Evolutionary conservation across 1,140 invertebrate genomes (phyloP).

Genomic region (Drosophila takahashii): DNA sequence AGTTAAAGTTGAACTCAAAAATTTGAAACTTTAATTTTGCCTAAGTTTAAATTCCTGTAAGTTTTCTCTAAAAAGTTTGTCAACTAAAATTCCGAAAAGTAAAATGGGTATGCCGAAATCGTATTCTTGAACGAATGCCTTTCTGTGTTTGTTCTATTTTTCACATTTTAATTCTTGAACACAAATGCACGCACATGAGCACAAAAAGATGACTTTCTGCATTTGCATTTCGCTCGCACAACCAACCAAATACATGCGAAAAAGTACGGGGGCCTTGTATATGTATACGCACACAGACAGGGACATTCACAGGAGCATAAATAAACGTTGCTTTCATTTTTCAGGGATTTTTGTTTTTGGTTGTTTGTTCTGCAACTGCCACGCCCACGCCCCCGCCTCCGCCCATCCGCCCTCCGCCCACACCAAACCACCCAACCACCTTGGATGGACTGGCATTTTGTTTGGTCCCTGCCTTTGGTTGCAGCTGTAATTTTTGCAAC

Average conservation of each 20-base stretch:
- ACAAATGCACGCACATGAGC: slow-evolving; percentile 67
- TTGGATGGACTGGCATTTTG: slow-evolving; percentile 58
- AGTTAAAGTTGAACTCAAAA: no score
- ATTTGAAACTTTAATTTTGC: not conserved
- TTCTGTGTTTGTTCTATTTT: slow-evolving; percentile 37
- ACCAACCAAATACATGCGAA: slow-evolving; percentile 4
- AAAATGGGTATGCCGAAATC: slow-evolving; percentile 10
- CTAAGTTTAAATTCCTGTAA: not conserved
- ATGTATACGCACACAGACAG: slow-evolving; percentile 5
- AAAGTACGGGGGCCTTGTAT: not conserved
- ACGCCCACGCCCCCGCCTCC: slow-evolving; percentile 16
- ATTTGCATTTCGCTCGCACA: slow-evolving; percentile 68
- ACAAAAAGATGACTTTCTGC: slow-evolving; percentile 64
- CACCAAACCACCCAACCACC: not conserved
- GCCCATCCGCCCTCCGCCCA: not conserved
- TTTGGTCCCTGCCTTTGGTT: slow-evolving; percentile 63
- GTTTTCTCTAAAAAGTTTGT: not conserved
- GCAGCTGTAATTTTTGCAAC: slow-evolving; percentile 66
- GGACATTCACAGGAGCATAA: slow-evolving; percentile 52
- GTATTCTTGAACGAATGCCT: not conserved
- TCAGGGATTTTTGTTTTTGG: slow-evolving; percentile 67
- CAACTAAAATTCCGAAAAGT: not conserved
- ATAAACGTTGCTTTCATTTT: slow-evolving; percentile 79
- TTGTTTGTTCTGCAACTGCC: slow-evolving; percentile 57
- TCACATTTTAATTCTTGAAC: slow-evolving; percentile 77